These are phyloP conservation scores for Heliangelus exortis DNA, from an alignment of 2,797 vertebrate species.

Conservation along the genomic window DNA sequence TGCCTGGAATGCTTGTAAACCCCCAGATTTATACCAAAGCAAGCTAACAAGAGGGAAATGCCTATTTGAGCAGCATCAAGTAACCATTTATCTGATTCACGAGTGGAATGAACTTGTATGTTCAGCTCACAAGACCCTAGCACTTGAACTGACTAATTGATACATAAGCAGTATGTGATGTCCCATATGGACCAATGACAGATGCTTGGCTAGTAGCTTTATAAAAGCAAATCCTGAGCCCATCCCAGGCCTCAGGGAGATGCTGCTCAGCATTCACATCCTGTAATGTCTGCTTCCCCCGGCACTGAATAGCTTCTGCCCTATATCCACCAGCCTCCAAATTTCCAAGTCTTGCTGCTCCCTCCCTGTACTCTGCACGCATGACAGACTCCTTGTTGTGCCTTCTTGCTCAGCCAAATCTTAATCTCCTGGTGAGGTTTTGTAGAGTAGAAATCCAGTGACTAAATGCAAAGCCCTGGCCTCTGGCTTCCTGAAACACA, in stretches of 20 bases:
- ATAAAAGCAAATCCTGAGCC: background rate
- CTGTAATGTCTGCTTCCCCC: background rate
- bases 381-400: background rate
- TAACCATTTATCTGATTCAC: background rate
- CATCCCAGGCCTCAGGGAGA: background rate
- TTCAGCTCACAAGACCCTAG: background rate
- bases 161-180: background rate
- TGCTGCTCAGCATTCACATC: background rate
- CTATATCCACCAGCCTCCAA: background rate
- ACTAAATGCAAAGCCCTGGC: background rate
- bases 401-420: background rate
- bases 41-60: background rate
- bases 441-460: background rate
- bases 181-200: slow-evolving; percentile 29
- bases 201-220: background rate
- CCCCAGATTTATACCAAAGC: background rate
- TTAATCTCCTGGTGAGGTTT: background rate
- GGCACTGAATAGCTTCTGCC: background rate
- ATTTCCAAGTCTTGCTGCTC: background rate
- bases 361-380: background rate
- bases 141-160: background rate
- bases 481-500: background rate
- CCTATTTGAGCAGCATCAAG: background rate
- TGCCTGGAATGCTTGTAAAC: background rate
- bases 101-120: background rate